Base-by-base conservation (phyloP, 1,140 invertebrate genomes). In the Calliopsis andreniformis region DNA sequence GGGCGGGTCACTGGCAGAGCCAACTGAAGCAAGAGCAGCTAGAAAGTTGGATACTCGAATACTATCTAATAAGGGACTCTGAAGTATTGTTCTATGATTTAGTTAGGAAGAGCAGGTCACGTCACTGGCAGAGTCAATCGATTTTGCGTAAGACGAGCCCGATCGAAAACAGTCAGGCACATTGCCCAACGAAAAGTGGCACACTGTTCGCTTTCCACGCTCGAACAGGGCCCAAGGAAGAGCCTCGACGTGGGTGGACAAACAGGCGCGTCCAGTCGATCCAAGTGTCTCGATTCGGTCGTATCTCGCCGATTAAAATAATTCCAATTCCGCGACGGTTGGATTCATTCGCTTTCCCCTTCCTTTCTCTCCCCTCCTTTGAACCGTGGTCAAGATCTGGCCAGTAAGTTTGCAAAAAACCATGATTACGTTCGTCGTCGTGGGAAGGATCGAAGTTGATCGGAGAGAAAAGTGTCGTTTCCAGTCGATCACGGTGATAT, bases 181-280 rank as follows among this genome's bases (percentile, higher is more conserved):
- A 62, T 42, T 56, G 39, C 55, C 75, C 61, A 76, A 69, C 55
- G 80, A 86, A 84, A 87, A 87, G 85, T 86, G 62, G 86, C 86
- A 87, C 86, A 81, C 76, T 66, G 14, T 14, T 42, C 55, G 78
- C 80, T 86, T 87, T 84, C 84, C 81, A 79, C 68, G 84, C 53
- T 58, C 62, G 45, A 59, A 25, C 8, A 49, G 51, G 10, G 53
- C 35, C 25, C 55, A 43, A 64, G 23, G 61, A 75, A 79, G 69
- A 81, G 47, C 58, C 39, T 51, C 56, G 35, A 79, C 80, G 86
- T 85, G 85, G 85, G 85, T 84, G 85, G 85, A 85, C n/a, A n/a
- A n/a, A n/a, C n/a, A n/a, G n/a, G n/a, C 70, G 28, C 51, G 75
- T 66, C 76, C 81, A 86, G 85, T 86, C 76, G 76, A 64, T 42